Conservation (phyloP, 2,113 vertebrate genomes). For the Copsychus sechellarum region DNA sequence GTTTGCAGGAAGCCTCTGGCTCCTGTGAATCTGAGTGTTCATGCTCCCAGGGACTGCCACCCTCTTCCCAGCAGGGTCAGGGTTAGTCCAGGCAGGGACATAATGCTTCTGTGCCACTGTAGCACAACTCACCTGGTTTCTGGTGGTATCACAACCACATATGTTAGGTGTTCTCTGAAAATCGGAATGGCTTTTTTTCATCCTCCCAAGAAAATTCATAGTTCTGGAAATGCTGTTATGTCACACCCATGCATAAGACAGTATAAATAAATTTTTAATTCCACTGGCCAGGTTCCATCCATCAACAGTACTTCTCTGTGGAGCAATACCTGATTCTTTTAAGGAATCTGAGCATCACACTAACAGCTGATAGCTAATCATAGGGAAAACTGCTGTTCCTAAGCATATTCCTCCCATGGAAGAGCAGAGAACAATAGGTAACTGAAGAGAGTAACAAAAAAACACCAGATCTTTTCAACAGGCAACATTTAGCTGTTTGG, state of each 20-base stretch:
- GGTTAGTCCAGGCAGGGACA: background rate
- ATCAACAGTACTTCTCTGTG: background rate
- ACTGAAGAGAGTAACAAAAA: background rate
- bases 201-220: background rate
- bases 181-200: background rate
- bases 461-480: background rate
- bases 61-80: background rate
- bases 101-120: background rate
- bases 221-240: background rate
- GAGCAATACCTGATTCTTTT: background rate
- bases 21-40: background rate
- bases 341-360: background rate
- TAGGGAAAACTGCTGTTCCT: background rate
- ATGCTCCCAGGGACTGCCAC: background rate
- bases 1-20: background rate
- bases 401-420: background rate
- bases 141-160: background rate
- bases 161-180: background rate
- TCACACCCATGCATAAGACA: background rate
- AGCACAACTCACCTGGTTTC: background rate
- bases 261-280: background rate
- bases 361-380: background rate
- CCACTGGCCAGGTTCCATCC: background rate
- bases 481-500: background rate
- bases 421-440: background rate